Evolutionary conservation across 2,797 vertebrate species (phyloP), one percentile per base, ranked within the genome.

Genomic region (Syndactyla subalaris): DNA sequence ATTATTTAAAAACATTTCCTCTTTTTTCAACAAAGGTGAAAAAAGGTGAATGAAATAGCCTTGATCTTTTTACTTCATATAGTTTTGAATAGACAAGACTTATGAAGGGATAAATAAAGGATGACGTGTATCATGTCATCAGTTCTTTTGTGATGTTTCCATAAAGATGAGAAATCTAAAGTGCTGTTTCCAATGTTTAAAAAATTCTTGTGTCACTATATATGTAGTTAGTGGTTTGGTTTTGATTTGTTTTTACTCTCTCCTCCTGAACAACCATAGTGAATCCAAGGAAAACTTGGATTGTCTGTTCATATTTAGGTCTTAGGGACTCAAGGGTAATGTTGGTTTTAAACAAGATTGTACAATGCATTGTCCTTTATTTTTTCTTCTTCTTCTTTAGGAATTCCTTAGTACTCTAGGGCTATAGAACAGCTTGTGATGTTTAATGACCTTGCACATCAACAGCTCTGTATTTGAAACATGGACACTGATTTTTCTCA

Each of bases 401-500:
- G 80, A 85, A 92, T 96, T 94, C 26, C 62, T 88, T 95, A 89
- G 55, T 59, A 49, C 52, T 81, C 36, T 88, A 88, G 70, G 92
- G 76, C 75, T 85, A 15, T 57, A 63, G 85, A 85, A 55, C 7
- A 57, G 22, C 38, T 82, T 93, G 48, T 71, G 82, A 46, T 91
- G 80, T 65, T 71, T 89, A 93, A 55, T 94, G 61, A 92, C 74
- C 91, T 92, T 75, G 76, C 58, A 58, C 75, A 76, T 92, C 77
- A 91, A 46, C 86, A 94, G 77, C 79, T 92, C 76, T 96, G 45
- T 87, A 89, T 96, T 96, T 93, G 91, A 95, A 96, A 85, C 29
- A 79, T 1, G 7, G 88, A 74, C 52, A 95, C 82, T 58, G 55
- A 93, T 97, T 97, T 92, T 96, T 78, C 41, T 92, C 49, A 54